Conservation (phyloP, 2,113 vertebrate genomes). For the Syngnathoides biaculeatus region DNA sequence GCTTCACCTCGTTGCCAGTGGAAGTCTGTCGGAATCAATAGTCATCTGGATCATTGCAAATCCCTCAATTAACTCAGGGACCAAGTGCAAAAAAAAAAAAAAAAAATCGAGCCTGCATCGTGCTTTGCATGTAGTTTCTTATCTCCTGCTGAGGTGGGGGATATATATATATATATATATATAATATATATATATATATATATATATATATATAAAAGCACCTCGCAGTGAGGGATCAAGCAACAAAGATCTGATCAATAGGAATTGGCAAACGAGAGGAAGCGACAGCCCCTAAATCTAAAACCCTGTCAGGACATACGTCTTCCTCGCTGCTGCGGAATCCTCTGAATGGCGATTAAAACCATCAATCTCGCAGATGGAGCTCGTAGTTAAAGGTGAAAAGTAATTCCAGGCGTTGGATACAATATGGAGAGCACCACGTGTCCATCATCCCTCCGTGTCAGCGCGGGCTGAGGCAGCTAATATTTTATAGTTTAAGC, state of each 20-base stretch:
- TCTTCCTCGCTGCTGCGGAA: slow-evolving; percentile 34
- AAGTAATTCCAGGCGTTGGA: slow-evolving; percentile 55
- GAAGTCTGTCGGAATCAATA: slow-evolving; percentile 47
- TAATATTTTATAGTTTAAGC: slow-evolving; percentile 70
- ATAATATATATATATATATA: too few relatives aligned
- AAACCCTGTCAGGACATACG: slow-evolving; percentile 31
- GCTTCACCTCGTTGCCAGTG: slow-evolving; percentile 29
- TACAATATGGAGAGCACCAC: slow-evolving; percentile 42
- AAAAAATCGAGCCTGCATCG: slow-evolving; percentile 25
- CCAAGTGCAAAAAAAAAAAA: slow-evolving; percentile 17
- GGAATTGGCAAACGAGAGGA: slow-evolving; percentile 35
- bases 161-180: too few relatives aligned
- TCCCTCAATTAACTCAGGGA: slow-evolving; percentile 50
- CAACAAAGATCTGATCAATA: slow-evolving; percentile 37
- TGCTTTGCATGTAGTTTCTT: slow-evolving; percentile 17
- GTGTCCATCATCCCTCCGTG: slow-evolving; percentile 63
- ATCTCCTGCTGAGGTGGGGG: slow-evolving; percentile 16
- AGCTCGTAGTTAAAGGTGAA: slow-evolving; percentile 36
- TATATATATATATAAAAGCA: too few relatives aligned
- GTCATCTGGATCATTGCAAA: slow-evolving; percentile 50
- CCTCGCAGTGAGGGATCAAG: slow-evolving; percentile 36
- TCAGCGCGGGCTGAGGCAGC: slow-evolving; percentile 46
- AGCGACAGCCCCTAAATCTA: slow-evolving; percentile 42
- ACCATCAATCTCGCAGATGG: slow-evolving; percentile 57
- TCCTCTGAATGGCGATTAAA: slow-evolving; percentile 46